A percentile compares a stretch with the other conserved stretches of the same genome.
Conservation (phyloP, 1,140 invertebrate species). For the Physella acuta region DNA sequence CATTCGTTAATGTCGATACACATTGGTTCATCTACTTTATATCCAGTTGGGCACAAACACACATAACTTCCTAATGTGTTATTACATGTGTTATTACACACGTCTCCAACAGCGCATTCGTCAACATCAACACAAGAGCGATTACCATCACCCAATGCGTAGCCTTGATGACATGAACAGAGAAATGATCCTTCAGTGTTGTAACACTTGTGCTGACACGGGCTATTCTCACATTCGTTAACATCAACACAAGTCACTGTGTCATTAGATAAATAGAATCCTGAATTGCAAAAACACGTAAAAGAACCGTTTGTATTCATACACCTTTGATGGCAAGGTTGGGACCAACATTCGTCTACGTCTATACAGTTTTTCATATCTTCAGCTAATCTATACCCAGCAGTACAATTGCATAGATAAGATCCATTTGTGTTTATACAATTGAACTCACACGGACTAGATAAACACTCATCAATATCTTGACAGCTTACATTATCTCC, state of each 20-base stretch:
- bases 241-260: no score
- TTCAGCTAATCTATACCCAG: no score
- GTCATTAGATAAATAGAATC: no score
- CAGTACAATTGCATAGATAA: not conserved
- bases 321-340: no score
- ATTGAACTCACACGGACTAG: not conserved
- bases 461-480: not conserved
- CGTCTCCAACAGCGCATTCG: not conserved
- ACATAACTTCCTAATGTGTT: not conserved
- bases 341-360: no score
- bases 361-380: no score
- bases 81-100: no score
- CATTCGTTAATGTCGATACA: slow-evolving; percentile 31
- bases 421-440: not conserved
- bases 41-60: not conserved
- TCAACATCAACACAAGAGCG: not conserved
- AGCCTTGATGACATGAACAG: not conserved
- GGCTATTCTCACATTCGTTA: slow-evolving; percentile 22
- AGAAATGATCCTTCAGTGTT: slow-evolving; percentile 24
- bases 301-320: no score
- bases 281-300: no score
- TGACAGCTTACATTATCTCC: not conserved
- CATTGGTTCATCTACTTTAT: no score
- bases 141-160: not conserved
- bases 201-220: slow-evolving; percentile 60